Conservation (phyloP, 2,888 invertebrate genomes). For the Oxyscelio sp. region DNA sequence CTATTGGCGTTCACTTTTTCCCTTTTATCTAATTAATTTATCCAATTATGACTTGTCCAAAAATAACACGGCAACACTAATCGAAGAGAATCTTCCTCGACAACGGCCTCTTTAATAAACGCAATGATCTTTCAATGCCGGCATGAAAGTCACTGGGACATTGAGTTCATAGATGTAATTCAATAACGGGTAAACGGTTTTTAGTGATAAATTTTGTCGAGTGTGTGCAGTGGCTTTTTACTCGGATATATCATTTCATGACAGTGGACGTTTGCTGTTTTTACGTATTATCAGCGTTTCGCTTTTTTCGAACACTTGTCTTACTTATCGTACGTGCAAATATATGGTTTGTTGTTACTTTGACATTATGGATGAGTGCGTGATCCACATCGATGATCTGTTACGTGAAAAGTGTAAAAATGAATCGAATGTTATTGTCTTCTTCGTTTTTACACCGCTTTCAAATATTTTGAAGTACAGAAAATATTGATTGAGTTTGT, state of each 20-base stretch:
- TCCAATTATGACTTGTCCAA: background rate
- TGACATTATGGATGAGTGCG: conserved; percentile 18
- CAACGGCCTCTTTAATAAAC: conserved; percentile 11
- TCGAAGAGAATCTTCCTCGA: background rate
- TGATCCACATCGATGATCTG: conserved; percentile 19
- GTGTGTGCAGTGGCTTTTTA: conserved; percentile 22
- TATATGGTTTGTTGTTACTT: background rate
- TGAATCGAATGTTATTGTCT: background rate
- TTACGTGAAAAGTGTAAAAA: background rate
- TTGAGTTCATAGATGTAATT: conserved; percentile 40
- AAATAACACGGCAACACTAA: conserved; percentile 1
- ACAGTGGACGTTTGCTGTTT: conserved; percentile 6
- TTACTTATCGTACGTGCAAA: conserved; percentile 18
- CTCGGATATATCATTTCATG: conserved; percentile 7
- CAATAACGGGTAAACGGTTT: conserved; percentile 34
- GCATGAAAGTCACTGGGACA: conserved; percentile 29
- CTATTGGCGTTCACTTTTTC: conserved; percentile 34
- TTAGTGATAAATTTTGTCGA: conserved; percentile 41
- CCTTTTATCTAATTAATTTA: conserved; percentile 12
- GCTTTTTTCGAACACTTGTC: conserved; percentile 17
- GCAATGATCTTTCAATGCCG: conserved; percentile 18
- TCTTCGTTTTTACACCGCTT: background rate
- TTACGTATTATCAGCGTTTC: conserved; percentile 9
- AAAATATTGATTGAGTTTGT: no score
- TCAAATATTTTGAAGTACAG: no score